Conservation (phyloP, 2,797 vertebrate species). For the Dermochelys coriacea region DNA sequence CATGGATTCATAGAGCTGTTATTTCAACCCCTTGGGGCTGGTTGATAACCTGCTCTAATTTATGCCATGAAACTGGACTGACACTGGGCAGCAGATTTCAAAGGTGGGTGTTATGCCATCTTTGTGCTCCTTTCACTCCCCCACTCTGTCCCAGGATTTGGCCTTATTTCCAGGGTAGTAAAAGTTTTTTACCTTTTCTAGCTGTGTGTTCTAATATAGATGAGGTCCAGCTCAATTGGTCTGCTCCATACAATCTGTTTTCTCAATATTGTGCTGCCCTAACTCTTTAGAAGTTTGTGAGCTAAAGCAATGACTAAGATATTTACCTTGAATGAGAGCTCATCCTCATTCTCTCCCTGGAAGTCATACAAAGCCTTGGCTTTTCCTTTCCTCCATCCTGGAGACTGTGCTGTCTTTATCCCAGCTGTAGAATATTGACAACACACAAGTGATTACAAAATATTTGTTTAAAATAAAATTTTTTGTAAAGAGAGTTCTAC, state of each 20-base stretch:
- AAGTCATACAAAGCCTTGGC: slow-evolving; percentile 89
- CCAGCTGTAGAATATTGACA: slow-evolving; percentile 66
- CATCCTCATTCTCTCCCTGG: slow-evolving; percentile 87
- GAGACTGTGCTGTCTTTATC: slow-evolving; percentile 47
- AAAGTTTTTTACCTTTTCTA: neutral
- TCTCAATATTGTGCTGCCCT: neutral
- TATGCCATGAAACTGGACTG: neutral
- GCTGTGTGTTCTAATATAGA: neutral
- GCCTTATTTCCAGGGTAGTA: neutral
- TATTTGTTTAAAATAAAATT: neutral
- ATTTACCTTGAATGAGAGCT: slow-evolving; percentile 89
- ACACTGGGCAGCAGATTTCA: neutral
- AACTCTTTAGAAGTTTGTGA: neutral
- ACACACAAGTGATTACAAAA: slow-evolving; percentile 27
- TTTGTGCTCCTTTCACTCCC: neutral
- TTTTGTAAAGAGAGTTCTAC: neutral
- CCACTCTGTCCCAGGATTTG: neutral
- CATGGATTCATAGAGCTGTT: neutral
- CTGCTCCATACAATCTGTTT: neutral
- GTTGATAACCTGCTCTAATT: neutral
- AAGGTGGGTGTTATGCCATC: neutral
- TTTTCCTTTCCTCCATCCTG: slow-evolving; percentile 71
- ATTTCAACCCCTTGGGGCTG: neutral
- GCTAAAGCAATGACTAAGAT: neutral
- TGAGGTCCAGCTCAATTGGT: neutral